Conservation (phyloP, 2,797 vertebrate species). For the Mus spretus region DNA sequence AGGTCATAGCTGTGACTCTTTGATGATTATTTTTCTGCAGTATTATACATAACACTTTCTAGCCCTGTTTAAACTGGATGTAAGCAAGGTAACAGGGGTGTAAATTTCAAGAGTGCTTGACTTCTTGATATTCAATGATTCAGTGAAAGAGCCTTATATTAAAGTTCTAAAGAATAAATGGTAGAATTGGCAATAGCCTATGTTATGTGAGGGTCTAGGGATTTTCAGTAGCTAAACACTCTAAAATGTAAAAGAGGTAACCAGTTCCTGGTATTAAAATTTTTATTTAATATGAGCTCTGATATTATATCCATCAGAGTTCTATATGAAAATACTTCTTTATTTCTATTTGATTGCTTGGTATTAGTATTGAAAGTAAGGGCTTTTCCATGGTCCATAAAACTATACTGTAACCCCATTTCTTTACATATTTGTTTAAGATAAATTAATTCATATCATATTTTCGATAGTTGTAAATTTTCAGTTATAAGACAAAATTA, state of each 20-base stretch:
- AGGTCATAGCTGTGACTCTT: not conserved
- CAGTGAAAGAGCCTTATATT: not conserved
- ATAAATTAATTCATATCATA: slow-evolving; percentile 53
- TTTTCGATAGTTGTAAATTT: slow-evolving; percentile 24
- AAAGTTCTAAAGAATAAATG: not conserved
- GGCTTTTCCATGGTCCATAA: not conserved
- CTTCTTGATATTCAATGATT: not conserved
- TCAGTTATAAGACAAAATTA: slow-evolving; percentile 58
- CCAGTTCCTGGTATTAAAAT: not conserved
- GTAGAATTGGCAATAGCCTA: not conserved
- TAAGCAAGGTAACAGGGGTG: too few species aligned
- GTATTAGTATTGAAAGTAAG: not conserved
- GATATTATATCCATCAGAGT: not conserved
- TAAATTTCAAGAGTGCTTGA: not conserved
- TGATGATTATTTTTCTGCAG: not conserved
- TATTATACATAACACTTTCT: not conserved
- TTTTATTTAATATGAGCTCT: not conserved
- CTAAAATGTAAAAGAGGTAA: not conserved
- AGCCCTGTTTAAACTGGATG: not conserved
- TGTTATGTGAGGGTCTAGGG: too few species aligned
- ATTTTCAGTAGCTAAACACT: not conserved
- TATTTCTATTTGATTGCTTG: not conserved
- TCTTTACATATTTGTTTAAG: slow-evolving; percentile 37
- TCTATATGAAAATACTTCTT: not conserved
- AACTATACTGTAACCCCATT: not conserved